Evolutionary conservation across 2,797 vertebrate species (phyloP).

Genomic region (Halcyon leucocephala): DNA sequence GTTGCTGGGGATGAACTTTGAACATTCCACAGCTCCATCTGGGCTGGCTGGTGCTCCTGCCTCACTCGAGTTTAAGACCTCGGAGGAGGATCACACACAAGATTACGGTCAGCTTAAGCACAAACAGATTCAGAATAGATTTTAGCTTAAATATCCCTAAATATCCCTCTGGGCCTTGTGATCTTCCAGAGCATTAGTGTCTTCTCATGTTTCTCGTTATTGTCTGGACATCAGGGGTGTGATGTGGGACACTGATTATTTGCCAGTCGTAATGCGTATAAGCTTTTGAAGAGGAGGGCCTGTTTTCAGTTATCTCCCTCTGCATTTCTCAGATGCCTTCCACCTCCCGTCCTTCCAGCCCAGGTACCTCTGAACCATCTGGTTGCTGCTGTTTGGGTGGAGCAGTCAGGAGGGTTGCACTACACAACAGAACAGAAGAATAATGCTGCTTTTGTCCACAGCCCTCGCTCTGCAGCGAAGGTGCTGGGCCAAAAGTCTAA

Average conservation of each 20-base stretch:
- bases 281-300: background rate
- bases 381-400: background rate
- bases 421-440: rapidly evolving
- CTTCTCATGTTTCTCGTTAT: background rate
- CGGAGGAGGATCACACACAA: background rate
- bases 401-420: background rate
- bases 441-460: background rate
- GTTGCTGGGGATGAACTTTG: background rate
- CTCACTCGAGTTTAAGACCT: background rate
- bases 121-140: background rate
- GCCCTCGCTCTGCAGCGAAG: background rate
- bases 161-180: background rate
- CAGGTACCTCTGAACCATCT: background rate
- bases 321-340: background rate
- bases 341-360: background rate
- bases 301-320: background rate
- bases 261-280: background rate
- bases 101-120: background rate
- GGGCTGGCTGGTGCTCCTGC: background rate
- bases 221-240: background rate
- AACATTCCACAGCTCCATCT: background rate
- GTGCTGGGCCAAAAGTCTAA: background rate
- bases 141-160: background rate
- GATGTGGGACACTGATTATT: background rate
- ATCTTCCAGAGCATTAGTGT: background rate